phyloP scores from a whole-genome alignment of 2,888 invertebrate species.

The Arrhopalites spinosus region DNA sequence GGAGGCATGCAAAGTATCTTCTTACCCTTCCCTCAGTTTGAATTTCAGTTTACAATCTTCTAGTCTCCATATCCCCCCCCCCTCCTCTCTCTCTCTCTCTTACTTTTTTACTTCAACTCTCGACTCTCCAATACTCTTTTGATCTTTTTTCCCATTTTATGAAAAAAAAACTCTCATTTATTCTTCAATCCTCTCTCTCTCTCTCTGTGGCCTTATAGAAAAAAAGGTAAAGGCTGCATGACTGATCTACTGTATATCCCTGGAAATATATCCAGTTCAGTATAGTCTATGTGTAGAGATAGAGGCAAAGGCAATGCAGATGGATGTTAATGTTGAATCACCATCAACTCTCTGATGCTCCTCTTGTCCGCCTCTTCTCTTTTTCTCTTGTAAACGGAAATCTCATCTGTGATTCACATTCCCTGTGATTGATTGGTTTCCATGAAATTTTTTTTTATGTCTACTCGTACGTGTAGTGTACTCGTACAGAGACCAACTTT shows the following conservation, averaged over 20 bases:
- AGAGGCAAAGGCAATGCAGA: neutral
- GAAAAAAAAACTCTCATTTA: conserved; percentile 55
- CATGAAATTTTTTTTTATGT: conserved; percentile 20
- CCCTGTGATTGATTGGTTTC: conserved; percentile 55
- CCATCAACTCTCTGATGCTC: neutral
- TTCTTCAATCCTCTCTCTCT: conserved; percentile 36
- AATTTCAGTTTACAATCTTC: too few relatives aligned
- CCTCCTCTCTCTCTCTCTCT: too few relatives aligned
- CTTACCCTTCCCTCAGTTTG: neutral
- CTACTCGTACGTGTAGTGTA: neutral
- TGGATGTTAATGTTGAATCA: neutral
- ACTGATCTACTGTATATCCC: neutral
- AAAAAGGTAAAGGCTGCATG: neutral
- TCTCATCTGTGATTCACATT: conserved; percentile 54
- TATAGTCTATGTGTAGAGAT: neutral
- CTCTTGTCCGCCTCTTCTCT: conserved; percentile 28
- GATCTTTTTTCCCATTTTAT: conserved; percentile 56
- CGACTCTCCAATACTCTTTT: conserved; percentile 39
- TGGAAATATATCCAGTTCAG: neutral
- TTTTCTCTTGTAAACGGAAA: conserved; percentile 41
- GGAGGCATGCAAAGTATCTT: neutral
- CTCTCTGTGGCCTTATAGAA: neutral
- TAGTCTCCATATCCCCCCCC: neutral
- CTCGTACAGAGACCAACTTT: neutral
- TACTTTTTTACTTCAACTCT: too few relatives aligned